Base-by-base conservation (phyloP, 2,797 vertebrate genomes). In the Cryptoprocta ferox region DNA sequence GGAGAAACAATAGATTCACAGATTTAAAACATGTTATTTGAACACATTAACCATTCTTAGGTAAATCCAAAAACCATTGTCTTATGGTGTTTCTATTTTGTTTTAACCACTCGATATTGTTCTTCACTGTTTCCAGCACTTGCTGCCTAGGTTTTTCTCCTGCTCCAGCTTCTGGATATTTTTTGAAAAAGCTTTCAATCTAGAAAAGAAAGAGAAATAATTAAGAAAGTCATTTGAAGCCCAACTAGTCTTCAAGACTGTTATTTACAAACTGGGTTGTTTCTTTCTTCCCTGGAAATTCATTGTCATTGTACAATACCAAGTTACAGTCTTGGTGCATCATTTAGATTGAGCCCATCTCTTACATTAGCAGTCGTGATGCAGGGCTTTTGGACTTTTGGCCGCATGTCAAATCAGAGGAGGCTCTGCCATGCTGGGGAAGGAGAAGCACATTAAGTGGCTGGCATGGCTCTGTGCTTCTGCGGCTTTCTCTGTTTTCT, bases 131-230 rank as follows among this genome's bases (percentile, higher is more conserved):
- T 97, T 99, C 99, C 84, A 99, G 75, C 2, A 99, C 99, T 98
- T 99, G 99, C 85, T 99, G 66, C 90, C 99, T 99, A 16, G 99
- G 95, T 94, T 96, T 98, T 97, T 98, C 98, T 97, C 99, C 99
- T 32, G 99, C 99, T 2, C 99, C 99, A 63, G 99, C 99, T 35
- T 99, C 89, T 42, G 99, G 99, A 5, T 99, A 99, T 92, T 98
- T 98, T 30, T 95, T 97, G 98, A 99, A 99, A 99, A 99, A 99
- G 96, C 99, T 98, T 97, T 99, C 93, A 99, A 99, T 99, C 99
- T 99, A 89, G 94, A 98, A 98, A 97, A 97, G 66, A 98, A 66
- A 96, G 24, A 9, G 28, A 76, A 93, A 81, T 61, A 45, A 75
- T 93, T 53, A 93, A 82, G 56, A 70, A 97, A 45, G 97, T 4